A percentile compares a stretch with the other conserved stretches of the same genome.
Conservation (phyloP, 1,140 invertebrate species). For the Sesamia nonagrioides region DNA sequence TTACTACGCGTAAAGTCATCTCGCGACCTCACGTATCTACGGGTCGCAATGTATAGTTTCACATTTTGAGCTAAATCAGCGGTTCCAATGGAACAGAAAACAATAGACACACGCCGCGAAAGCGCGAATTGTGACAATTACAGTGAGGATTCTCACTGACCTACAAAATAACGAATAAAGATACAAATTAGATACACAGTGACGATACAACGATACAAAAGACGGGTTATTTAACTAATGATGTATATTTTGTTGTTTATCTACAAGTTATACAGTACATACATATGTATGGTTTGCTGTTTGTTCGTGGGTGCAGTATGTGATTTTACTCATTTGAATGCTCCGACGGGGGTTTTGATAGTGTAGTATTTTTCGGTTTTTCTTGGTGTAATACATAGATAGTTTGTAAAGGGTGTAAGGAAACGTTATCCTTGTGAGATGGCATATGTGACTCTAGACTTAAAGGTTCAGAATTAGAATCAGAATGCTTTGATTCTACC, state of each 20-base stretch:
- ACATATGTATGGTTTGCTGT: not conserved
- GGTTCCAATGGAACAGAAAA: not conserved
- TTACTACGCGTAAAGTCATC: too few species aligned
- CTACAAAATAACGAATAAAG: not conserved
- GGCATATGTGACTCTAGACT: too few species aligned
- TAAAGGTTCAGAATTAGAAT: too few species aligned
- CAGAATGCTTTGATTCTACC: too few species aligned
- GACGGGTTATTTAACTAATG: not conserved
- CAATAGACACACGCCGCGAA: not conserved
- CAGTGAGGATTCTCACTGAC: slow-evolving; percentile 2
- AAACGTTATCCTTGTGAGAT: too few species aligned
- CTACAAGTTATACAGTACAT: not conserved
- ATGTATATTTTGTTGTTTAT: not conserved
- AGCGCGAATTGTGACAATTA: slow-evolving; percentile 5
- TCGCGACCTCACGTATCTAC: not conserved
- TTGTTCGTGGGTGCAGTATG: not conserved
- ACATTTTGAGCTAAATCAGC: not conserved
- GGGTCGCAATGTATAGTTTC: not conserved
- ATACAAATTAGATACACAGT: slow-evolving; percentile 4
- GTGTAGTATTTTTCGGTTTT: too few species aligned
- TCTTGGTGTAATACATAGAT: too few species aligned
- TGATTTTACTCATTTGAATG: too few species aligned
- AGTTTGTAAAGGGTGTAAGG: too few species aligned
- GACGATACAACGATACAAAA: not conserved
- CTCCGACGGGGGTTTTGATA: too few species aligned